A percentile compares a stretch with the other conserved stretches of the same genome.
phyloP scores from a whole-genome alignment of 2,113 vertebrate genomes.

The Podilymbus podiceps region DNA sequence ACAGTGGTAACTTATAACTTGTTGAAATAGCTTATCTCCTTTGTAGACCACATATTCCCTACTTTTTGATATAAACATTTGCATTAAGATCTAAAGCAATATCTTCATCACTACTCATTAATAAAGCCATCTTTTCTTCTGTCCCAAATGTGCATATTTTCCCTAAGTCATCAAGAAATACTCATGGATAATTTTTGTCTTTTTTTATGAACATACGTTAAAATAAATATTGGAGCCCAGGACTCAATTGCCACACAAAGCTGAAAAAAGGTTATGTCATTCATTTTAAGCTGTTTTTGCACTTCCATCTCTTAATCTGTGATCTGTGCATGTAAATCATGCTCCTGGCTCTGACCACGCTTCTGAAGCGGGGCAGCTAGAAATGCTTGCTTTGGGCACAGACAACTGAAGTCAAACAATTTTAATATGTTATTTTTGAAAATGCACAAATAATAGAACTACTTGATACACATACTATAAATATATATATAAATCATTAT shows the following conservation, averaged over 20 bases:
- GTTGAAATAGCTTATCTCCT: not conserved
- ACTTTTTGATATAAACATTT: not conserved
- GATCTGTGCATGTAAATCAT: not conserved
- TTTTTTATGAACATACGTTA: not conserved
- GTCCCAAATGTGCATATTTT: not conserved
- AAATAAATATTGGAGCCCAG: not conserved
- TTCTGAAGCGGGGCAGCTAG: not conserved
- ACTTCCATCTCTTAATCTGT: not conserved
- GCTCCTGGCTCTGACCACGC: not conserved
- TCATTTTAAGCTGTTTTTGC: not conserved
- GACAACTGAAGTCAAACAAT: not conserved
- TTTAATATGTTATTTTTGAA: not conserved
- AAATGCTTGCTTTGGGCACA: not conserved
- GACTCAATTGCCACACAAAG: not conserved
- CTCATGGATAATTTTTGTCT: not conserved
- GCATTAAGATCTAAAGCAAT: not conserved
- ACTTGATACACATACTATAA: not conserved
- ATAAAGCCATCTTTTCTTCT: not conserved
- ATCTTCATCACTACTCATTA: not conserved
- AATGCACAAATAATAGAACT: not conserved
- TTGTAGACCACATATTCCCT: not conserved
- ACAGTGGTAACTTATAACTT: not conserved
- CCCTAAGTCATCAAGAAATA: not conserved
- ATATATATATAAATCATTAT: not conserved
- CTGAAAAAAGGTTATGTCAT: not conserved